phyloP scores from a whole-genome alignment of 30 jellyfish, hydroid and myxozoan species.

The Aurelia sp. region DNA sequence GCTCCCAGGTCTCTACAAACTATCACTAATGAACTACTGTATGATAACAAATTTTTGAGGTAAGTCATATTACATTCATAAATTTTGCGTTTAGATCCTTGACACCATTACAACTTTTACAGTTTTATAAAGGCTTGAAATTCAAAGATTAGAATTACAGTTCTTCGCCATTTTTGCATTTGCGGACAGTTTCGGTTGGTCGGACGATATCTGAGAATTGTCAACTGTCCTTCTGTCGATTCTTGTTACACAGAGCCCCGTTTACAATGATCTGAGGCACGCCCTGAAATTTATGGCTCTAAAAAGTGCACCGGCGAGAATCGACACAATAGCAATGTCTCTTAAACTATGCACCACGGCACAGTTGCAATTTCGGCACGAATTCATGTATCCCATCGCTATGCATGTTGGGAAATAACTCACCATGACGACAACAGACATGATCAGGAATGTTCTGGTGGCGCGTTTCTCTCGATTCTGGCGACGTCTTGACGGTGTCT shows the following conservation, averaged over 20 bases:
- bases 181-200: slow-evolving; percentile 18
- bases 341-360: slow-evolving; percentile 65
- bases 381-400: slow-evolving; percentile 68
- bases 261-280: slow-evolving; percentile 50
- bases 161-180: neutral
- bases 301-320: slow-evolving; percentile 65
- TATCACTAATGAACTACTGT: no score
- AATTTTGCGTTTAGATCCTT: no score
- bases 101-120: no score
- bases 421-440: slow-evolving; percentile 45
- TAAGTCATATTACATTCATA: no score
- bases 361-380: slow-evolving; percentile 66
- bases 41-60: no score
- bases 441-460: slow-evolving; percentile 62
- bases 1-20: no score
- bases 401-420: slow-evolving; percentile 67
- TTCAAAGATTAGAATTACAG: no score
- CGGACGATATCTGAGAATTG: slow-evolving; percentile 55
- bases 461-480: slow-evolving; percentile 64
- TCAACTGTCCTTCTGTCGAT: slow-evolving; percentile 23
- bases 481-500: slow-evolving; percentile 51
- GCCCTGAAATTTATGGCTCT: slow-evolving; percentile 64
- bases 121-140: no score
- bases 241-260: slow-evolving; percentile 17
- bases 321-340: slow-evolving; percentile 70